A percentile compares a stretch with the other conserved stretches of the same genome.
Evolutionary conservation across 2,888 invertebrate genomes (phyloP).

Genomic region (Sialis fuliginosa): DNA sequence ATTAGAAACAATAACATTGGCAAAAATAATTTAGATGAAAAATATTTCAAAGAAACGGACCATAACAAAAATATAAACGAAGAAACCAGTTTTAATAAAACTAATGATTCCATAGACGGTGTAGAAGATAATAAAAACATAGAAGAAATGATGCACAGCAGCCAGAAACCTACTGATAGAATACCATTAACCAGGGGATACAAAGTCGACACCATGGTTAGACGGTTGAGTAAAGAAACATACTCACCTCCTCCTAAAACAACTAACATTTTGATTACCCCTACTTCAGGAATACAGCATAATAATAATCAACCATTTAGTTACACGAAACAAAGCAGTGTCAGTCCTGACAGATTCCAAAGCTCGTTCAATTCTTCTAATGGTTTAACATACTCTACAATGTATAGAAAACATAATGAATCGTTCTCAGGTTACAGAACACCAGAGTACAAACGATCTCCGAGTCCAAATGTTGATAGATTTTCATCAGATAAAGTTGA

Average conservation of each 20-base stretch:
- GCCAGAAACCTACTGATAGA: too few relatives aligned
- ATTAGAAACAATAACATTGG: too few relatives aligned
- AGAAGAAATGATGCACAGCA: too few relatives aligned
- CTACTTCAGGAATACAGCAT: constrained; percentile 38
- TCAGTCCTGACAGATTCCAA: constrained; percentile 28
- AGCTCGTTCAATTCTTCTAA: constrained; percentile 15
- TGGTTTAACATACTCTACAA: not conserved
- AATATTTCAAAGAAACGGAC: too few relatives aligned
- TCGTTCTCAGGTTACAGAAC: too few relatives aligned
- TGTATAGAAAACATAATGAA: too few relatives aligned
- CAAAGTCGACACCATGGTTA: constrained; percentile 61
- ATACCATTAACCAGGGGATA: constrained; percentile 28
- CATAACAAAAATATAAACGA: too few relatives aligned
- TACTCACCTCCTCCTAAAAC: constrained; percentile 45
- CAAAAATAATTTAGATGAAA: too few relatives aligned
- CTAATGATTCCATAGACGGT: too few relatives aligned
- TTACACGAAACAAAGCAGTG: constrained; percentile 44
- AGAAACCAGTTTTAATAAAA: too few relatives aligned
- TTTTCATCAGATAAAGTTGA: constrained; percentile 19
- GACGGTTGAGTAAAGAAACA: constrained; percentile 53
- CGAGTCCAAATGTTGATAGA: constrained; percentile 14
- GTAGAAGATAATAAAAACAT: too few relatives aligned
- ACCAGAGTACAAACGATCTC: not conserved
- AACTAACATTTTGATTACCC: constrained; percentile 33
- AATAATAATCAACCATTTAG: constrained; percentile 69